Evolutionary conservation across 53 echinoderm and acorn worm genomes (phyloP).

Genomic region (Paracentrotus lividus): DNA sequence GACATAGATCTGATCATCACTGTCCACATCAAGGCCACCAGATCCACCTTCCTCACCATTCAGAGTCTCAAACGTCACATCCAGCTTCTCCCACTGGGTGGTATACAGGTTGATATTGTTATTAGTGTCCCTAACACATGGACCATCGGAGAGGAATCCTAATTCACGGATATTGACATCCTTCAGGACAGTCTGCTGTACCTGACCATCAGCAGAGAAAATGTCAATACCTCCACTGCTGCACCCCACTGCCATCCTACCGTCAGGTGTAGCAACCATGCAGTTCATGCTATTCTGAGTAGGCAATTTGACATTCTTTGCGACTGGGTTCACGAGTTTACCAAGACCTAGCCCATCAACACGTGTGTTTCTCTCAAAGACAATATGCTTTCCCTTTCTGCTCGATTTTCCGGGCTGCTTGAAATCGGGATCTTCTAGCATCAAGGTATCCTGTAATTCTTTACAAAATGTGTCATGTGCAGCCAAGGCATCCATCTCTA

Average conservation of each 20-base stretch:
- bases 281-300: background rate
- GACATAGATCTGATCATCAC: no score
- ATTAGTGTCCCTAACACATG: background rate
- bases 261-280: conserved; percentile 8
- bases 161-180: background rate
- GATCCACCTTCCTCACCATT: no score
- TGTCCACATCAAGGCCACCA: no score
- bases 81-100: background rate
- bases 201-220: background rate
- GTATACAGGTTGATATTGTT: background rate
- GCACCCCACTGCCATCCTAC: conserved; percentile 6
- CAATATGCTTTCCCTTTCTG: background rate
- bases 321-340: background rate
- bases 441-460: background rate
- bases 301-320: background rate
- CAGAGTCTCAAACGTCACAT: background rate
- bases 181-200: background rate
- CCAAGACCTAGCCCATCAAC: background rate
- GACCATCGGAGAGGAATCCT: conserved; percentile 9
- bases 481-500: background rate
- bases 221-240: background rate
- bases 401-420: background rate
- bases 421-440: background rate
- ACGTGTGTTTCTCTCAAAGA: background rate
- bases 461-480: background rate